Percentiles rank a stretch among this genome's conserved stretches.
Evolutionary conservation across 2,888 invertebrate genomes (phyloP).

Genomic region (Epistrophe eligans): DNA sequence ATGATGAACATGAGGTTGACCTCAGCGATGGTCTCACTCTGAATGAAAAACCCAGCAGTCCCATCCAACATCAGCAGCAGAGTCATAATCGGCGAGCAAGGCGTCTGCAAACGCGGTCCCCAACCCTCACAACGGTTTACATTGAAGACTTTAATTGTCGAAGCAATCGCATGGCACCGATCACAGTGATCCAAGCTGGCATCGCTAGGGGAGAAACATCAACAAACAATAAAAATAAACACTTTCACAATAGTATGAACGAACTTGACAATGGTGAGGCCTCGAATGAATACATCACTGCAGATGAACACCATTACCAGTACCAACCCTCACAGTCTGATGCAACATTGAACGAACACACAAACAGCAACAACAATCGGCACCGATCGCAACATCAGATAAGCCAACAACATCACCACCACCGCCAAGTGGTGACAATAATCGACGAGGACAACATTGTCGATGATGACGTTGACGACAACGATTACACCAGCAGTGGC

Average conservation of each 20-base stretch:
- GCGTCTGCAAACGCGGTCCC: conserved; percentile 53
- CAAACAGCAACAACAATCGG: conserved; percentile 31
- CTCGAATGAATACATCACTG: conserved; percentile 57
- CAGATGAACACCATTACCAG: conserved; percentile 55
- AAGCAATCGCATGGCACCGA: conserved; percentile 56
- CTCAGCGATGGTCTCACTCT: conserved; percentile 41
- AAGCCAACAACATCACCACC: conserved; percentile 39
- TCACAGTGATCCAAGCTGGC: conserved; percentile 53
- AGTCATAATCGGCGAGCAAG: conserved; percentile 53
- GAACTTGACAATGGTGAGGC: conserved; percentile 58
- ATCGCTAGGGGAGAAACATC: not conserved
- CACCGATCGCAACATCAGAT: conserved; percentile 49
- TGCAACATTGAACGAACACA: conserved; percentile 42
- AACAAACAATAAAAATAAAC: conserved; percentile 53
- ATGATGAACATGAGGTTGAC: conserved; percentile 43
- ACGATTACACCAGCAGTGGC: conserved; percentile 48
- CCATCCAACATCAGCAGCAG: conserved; percentile 39
- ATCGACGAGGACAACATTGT: conserved; percentile 59
- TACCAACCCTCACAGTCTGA: conserved; percentile 47
- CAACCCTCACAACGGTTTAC: conserved; percentile 59
- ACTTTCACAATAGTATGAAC: conserved; percentile 50
- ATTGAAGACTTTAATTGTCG: conserved; percentile 66
- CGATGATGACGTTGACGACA: conserved; percentile 64
- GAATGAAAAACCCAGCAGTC: conserved; percentile 40
- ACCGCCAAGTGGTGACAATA: conserved; percentile 57